Evolutionary conservation across 2,113 vertebrate species (phyloP).

Genomic region (Serinus canaria): DNA sequence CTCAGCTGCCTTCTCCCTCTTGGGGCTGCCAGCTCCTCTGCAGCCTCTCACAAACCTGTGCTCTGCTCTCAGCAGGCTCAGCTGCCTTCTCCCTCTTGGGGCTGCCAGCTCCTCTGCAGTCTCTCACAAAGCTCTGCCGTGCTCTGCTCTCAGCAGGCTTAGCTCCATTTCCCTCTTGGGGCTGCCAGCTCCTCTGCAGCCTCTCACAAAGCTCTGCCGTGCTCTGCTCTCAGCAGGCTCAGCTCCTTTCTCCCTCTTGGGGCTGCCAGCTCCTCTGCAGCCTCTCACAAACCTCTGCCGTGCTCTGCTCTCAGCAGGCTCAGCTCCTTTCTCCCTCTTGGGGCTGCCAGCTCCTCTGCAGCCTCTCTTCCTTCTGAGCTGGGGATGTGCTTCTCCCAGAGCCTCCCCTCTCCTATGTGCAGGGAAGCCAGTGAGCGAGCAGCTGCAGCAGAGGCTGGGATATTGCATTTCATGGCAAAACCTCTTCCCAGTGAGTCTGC

Average conservation of each 20-base stretch:
- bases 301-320: too few species aligned
- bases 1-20: background rate
- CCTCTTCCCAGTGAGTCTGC: background rate
- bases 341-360: too few species aligned
- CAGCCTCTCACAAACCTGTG: background rate
- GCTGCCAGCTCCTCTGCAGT: fast-evolving
- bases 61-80: background rate
- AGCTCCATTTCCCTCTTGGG: too few species aligned
- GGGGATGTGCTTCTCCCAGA: background rate
- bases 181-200: too few species aligned
- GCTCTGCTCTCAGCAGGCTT: too few species aligned
- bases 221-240: too few species aligned
- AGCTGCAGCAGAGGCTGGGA: background rate
- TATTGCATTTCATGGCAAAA: background rate
- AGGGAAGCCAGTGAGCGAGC: background rate
- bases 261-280: too few species aligned
- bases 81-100: background rate
- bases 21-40: fast-evolving
- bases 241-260: too few species aligned
- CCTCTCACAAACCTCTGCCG: too few species aligned
- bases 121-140: background rate
- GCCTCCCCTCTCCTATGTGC: fast-evolving
- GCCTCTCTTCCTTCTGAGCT: background rate
- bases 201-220: too few species aligned
- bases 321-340: too few species aligned